Evolutionary conservation across 2,113 vertebrate genomes (phyloP).

Genomic region (Sinocyclocheilus maitianheensis): DNA sequence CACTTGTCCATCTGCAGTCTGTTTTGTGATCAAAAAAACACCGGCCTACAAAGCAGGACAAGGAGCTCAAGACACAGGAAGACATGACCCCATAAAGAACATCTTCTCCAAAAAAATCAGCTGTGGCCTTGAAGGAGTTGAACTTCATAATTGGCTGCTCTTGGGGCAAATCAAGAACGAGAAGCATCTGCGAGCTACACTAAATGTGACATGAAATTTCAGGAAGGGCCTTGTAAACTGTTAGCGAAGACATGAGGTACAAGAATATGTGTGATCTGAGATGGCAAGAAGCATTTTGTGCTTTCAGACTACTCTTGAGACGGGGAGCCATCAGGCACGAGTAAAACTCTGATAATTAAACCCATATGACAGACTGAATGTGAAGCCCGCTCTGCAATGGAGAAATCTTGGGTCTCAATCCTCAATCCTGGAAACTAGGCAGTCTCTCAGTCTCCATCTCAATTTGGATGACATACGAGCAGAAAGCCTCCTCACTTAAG

Average conservation of each 20-base stretch:
- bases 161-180: slow-evolving; percentile 25
- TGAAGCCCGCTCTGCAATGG: slow-evolving; percentile 28
- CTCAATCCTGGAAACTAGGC: slow-evolving; percentile 12
- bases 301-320: slow-evolving; percentile 11
- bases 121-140: slow-evolving; percentile 29
- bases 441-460: slow-evolving; percentile 24
- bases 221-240: slow-evolving; percentile 8
- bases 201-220: slow-evolving; percentile 5
- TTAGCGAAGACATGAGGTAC: slow-evolving; percentile 5
- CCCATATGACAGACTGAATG: slow-evolving; percentile 49
- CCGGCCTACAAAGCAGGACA: not conserved
- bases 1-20: not conserved
- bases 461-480: slow-evolving; percentile 38
- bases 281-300: not conserved
- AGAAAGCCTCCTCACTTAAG: slow-evolving; percentile 16
- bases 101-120: slow-evolving; percentile 37
- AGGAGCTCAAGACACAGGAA: not conserved
- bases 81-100: not conserved
- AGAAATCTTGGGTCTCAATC: slow-evolving; percentile 15
- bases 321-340: slow-evolving; percentile 28
- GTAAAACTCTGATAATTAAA: slow-evolving; percentile 45
- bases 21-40: not conserved
- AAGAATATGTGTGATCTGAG: slow-evolving; percentile 21
- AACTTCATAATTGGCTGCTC: slow-evolving; percentile 12
- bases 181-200: slow-evolving; percentile 8